Evolutionary conservation across 2,797 vertebrate species (phyloP).

Genomic region (Coregonus suidteri): DNA sequence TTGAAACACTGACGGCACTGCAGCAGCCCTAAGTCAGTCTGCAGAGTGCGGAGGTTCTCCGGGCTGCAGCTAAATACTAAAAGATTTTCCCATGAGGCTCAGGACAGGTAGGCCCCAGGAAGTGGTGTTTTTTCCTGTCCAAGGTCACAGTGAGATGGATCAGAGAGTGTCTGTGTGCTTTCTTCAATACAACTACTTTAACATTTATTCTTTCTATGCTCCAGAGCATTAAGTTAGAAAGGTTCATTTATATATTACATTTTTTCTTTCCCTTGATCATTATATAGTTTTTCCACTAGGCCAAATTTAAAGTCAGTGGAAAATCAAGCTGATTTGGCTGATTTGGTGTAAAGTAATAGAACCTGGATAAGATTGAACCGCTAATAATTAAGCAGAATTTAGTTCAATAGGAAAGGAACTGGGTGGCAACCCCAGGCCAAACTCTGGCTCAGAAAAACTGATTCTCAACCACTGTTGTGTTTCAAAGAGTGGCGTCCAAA

Average conservation of each 20-base stretch:
- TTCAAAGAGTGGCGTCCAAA: background rate
- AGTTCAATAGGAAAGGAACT: background rate
- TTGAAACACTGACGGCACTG: background rate
- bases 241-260: too few relatives aligned
- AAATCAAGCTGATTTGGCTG: background rate
- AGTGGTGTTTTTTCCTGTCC: background rate
- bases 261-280: background rate
- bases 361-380: background rate
- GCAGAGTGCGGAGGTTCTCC: background rate
- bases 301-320: background rate
- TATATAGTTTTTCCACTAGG: background rate
- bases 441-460: background rate
- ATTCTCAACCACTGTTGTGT: background rate
- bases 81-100: background rate
- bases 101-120: background rate
- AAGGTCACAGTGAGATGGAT: background rate
- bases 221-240: background rate
- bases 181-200: background rate
- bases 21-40: background rate
- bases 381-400: background rate
- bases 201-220: background rate
- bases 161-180: background rate
- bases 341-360: background rate
- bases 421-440: background rate
- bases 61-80: background rate